Evolutionary conservation across 2,113 vertebrate species (phyloP).

Genomic region (Camarhynchus parvulus): DNA sequence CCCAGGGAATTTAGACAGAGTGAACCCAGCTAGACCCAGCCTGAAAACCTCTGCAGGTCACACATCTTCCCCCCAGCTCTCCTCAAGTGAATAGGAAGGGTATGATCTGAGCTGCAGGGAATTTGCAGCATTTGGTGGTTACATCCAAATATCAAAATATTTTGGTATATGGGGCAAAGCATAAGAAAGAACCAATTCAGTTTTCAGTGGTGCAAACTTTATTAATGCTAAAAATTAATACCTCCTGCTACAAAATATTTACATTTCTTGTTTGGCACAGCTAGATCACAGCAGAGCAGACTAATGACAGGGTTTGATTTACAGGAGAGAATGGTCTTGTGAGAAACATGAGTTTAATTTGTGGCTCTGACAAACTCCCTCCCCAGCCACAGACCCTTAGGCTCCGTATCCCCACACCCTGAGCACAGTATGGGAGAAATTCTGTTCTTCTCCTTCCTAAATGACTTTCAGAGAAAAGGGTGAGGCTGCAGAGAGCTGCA

Average conservation of each 20-base stretch:
- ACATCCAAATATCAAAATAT: constrained; percentile 34
- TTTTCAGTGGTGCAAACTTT: neutral
- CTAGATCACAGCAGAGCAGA: neutral
- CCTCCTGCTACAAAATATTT: constrained; percentile 35
- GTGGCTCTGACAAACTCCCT: neutral
- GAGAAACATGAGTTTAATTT: neutral
- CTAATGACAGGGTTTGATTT: neutral
- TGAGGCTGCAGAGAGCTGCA: neutral
- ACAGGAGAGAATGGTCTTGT: neutral
- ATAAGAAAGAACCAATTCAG: constrained; percentile 50
- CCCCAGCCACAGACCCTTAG: neutral
- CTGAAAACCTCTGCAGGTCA: neutral
- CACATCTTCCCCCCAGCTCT: neutral
- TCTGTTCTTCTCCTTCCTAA: neutral
- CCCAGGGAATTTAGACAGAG: neutral
- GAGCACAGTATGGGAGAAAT: neutral
- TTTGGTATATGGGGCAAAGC: neutral
- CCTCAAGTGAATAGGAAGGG: neutral
- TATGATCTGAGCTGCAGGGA: constrained; percentile 22
- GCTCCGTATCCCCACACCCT: neutral
- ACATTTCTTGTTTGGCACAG: constrained; percentile 13
- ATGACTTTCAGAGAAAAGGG: neutral
- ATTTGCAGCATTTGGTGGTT: constrained; percentile 53
- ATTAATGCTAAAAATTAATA: constrained; percentile 45
- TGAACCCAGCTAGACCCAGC: neutral